Evolutionary conservation across 2,888 invertebrate genomes (phyloP).

Genomic region (Zhuqinia jingwanae): DNA sequence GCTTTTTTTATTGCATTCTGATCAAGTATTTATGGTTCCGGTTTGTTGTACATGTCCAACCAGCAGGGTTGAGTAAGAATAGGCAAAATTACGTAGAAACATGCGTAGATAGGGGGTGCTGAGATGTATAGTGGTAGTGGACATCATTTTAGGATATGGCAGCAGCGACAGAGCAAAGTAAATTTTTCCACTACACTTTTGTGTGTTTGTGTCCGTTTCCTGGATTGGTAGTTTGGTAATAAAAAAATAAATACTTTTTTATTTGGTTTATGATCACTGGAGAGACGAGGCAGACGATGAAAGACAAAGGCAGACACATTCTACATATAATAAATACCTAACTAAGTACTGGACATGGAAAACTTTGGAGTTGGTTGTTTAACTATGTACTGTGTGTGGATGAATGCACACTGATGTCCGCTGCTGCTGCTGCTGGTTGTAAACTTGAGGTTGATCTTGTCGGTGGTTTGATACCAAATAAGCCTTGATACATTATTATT

Average conservation of each 20-base stretch:
- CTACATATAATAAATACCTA: too few relatives aligned
- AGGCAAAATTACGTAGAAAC: background rate
- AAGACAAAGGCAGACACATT: too few relatives aligned
- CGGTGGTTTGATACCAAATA: background rate
- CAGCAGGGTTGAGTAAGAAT: background rate
- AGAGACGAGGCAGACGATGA: background rate
- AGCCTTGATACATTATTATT: too few relatives aligned
- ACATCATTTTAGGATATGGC: background rate
- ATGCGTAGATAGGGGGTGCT: background rate
- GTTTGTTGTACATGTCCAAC: slow-evolving; percentile 1
- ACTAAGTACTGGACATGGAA: too few relatives aligned
- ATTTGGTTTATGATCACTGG: slow-evolving; percentile 24
- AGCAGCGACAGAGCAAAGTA: background rate
- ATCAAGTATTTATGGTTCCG: slow-evolving; percentile 66
- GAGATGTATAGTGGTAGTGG: too few relatives aligned
- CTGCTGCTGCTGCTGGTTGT: background rate
- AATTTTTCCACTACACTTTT: background rate
- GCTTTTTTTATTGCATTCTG: slow-evolving; percentile 63
- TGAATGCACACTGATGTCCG: too few relatives aligned
- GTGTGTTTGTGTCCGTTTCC: background rate
- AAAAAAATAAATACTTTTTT: slow-evolving; percentile 39
- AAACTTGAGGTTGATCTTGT: background rate
- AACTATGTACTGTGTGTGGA: background rate
- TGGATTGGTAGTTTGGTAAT: slow-evolving; percentile 8
- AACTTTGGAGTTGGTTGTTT: background rate